Evolutionary conservation across 2,797 vertebrate genomes (phyloP), one percentile per base, ranked within the genome.

Genomic region (Lerista edwardsae): DNA sequence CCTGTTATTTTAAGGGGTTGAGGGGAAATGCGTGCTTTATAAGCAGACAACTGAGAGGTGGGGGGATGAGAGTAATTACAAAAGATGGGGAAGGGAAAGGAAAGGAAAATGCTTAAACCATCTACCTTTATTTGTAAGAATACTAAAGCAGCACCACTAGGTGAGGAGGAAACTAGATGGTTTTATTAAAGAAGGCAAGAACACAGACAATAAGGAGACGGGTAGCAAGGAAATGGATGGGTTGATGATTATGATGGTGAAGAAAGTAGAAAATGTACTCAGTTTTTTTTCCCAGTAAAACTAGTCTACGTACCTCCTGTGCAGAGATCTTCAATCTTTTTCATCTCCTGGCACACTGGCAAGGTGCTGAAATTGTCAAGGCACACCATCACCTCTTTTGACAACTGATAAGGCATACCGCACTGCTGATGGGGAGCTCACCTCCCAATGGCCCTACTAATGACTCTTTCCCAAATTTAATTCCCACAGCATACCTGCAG

Each of bases 1-100:
- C 47, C 72, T 86, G 4, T 81, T 84, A 47, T 75, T 88, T 41
- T 86, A 65, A 7, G 79, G 89, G 64, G 29, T 62, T 57, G 61
- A 47, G 15, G 59, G 41, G 80, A 84, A 79, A 19, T 76, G 39
- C 77, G 21, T 62, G 65, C 29, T 84, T 15, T 1, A 55, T 1
- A 31, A 61, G 9, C 67, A 34, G 41, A 68, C 19, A 0, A 59
- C 44, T 75, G 34, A 67, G 31, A 87, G 36, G 12, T 73, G 14
- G 39, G 83, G n/a, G 1, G n/a, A 25, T 62, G 76, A 86, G 59
- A 0, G 0, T 51, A 79, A 27, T 25, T 85, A 36, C 78, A 86
- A 6, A 57, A 83, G 77, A 83, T 4, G 1, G 84, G 67, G 86
- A 39, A 73, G 83, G 31, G 31, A 55, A 80, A n/a, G n/a, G n/a